A percentile compares a stretch with the other conserved stretches of the same genome.
Evolutionary conservation across 2,888 invertebrate species (phyloP).

Genomic region (Horisme vitalbata): DNA sequence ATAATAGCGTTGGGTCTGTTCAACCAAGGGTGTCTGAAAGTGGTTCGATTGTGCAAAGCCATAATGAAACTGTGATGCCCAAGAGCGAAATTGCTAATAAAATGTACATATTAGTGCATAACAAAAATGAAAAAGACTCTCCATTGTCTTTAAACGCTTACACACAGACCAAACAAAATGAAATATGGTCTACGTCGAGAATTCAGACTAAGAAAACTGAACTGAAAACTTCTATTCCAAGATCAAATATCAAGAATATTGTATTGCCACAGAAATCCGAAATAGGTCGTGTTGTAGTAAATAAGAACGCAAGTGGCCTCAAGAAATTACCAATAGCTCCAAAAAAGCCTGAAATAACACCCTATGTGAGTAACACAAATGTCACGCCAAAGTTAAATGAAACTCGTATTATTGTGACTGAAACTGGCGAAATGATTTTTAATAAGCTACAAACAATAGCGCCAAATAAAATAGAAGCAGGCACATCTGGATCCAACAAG

Average conservation of each 20-base stretch:
- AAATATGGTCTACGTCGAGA: no score
- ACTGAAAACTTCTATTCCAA: constrained; percentile 12
- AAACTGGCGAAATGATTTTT: neutral
- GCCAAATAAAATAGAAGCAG: neutral
- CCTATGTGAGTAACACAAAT: no score
- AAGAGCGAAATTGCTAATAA: constrained; percentile 7
- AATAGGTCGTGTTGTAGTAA: neutral
- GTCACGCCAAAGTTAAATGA: no score
- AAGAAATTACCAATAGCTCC: neutral
- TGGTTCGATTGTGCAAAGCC: neutral
- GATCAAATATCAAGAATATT: constrained; percentile 6
- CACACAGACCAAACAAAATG: neutral
- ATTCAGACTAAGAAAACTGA: neutral
- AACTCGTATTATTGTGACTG: no score
- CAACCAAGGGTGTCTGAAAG: constrained; percentile 2
- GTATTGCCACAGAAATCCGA: constrained; percentile 5
- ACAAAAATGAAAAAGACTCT: constrained; percentile 3
- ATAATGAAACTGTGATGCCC: neutral
- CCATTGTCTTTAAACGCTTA: neutral
- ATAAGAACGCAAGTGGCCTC: neutral
- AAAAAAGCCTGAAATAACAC: no score
- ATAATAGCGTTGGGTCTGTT: neutral
- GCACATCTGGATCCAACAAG: neutral
- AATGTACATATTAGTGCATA: constrained; percentile 10
- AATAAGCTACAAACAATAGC: neutral